Base-by-base conservation (phyloP, 2,888 invertebrate genomes). In the Dichetophora obliterata region DNA sequence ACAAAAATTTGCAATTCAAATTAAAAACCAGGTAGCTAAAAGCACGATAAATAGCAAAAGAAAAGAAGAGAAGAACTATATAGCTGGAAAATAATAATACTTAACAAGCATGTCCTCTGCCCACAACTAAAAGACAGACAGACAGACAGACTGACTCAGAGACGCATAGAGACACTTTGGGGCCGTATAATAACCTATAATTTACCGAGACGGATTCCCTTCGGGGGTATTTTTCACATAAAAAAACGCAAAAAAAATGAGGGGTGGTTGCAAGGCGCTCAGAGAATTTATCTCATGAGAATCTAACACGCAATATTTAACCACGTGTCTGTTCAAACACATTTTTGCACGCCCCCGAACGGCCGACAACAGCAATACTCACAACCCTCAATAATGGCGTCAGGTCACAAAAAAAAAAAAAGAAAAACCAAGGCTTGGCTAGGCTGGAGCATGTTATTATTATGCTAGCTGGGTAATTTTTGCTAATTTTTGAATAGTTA, bases 401-500 rank as follows among this genome's bases (percentile, higher is more conserved):
- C 43, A 43, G 43, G 43, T 43, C 14, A 43, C 43, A 43, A 43
- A 43, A 43, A 43, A 11, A 2, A 43, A 43, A 11, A 2, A 43
- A 43, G 11, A 43, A 14, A 14, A 43, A 43, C 43, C 19, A 22
- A 19, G 24, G 24, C 57, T 14, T 11, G n/a, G 57, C 57, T 5
- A 5, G 57, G 57, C 57, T 59, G 34, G 14, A 68, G 52, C 19
- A 72, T 73, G 76, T 75, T 75, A 71, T 77, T 75, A 80, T 78
- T 77, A 79, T 79, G 80, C 82, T 80, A 75, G 77, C 79, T 77
- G 81, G 80, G 79, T 80, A 81, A 83, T 82, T 83, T 83, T 80
- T 80, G 75, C 79, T 79, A 82, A 80, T 82, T 81, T 83, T 78
- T 81, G 82, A 82, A 82, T 82, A 82, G 82, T 79, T 83, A 82